Evolutionary conservation across 2,888 invertebrate genomes (phyloP).

Genomic region (Aphidoletes aphidimyza): DNA sequence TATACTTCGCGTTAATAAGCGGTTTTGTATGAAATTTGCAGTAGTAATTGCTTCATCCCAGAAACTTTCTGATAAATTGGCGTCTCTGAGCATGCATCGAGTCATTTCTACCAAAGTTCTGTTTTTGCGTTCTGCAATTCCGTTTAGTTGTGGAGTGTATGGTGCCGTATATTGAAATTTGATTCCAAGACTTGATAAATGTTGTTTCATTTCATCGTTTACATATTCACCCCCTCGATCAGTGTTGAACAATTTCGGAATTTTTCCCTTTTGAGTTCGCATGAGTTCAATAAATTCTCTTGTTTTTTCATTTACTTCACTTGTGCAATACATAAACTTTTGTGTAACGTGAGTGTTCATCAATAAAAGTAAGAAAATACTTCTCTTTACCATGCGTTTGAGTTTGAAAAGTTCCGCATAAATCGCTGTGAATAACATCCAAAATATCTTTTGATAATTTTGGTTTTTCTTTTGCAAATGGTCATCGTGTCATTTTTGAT

Average conservation of each 20-base stretch:
- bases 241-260: neutral
- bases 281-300: neutral
- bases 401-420: conserved; percentile 35
- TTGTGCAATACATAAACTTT: neutral
- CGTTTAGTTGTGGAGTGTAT: conserved; percentile 39
- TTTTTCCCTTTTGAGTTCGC: neutral
- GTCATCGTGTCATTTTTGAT: neutral
- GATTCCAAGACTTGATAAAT: neutral
- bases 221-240: neutral
- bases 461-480: conserved; percentile 51
- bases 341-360: neutral
- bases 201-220: neutral
- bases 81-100: conserved; percentile 52
- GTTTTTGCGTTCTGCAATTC: conserved; percentile 53
- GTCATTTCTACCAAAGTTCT: conserved; percentile 51
- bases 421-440: conserved; percentile 53
- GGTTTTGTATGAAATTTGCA: conserved; percentile 61
- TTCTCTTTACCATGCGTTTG: conserved; percentile 31
- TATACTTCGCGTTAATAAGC: conserved; percentile 59
- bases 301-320: neutral
- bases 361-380: conserved; percentile 25
- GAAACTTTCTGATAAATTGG: conserved; percentile 58
- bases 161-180: conserved; percentile 25
- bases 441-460: conserved; percentile 4
- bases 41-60: conserved; percentile 63